Evolutionary conservation across 1,140 invertebrate species (phyloP), one percentile per base, ranked within the genome.

Genomic region (Lerema accius): DNA sequence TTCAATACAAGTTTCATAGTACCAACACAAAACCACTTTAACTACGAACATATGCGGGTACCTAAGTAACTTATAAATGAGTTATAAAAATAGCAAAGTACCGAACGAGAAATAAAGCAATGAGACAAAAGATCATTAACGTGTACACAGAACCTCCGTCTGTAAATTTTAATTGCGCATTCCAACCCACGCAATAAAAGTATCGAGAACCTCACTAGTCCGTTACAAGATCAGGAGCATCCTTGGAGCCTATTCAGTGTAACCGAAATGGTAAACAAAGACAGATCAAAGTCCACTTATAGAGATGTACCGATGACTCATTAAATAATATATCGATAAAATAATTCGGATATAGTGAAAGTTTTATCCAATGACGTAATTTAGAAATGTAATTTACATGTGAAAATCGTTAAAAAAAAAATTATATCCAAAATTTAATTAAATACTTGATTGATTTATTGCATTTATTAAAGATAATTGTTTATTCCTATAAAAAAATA

Each of bases 191-290:
- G 40, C 40, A 17, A 45, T 40, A 32, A 32, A 55, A 23, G 13
- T 11, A 10, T 6, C 28, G 28, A 11, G 16, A 19, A 43, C 53
- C 43, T 45, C 53, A 56, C 40, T 56, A 56, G 43, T 56, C 61
- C 59, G 51, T 69, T 65, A 55, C 55, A 40, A 50, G 48, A 49
- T 55, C 37, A 62, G 50, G 59, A 40, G 16, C 37, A 49, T 63
- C 61, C 65, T 66, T 63, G 69, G 61, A 28, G 55, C 46, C 58
- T 67, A 69, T 71, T 71, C 49, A 68, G 65, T 71, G 51, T 63
- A 69, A 46, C 40, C 53, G 35, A 67, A 68, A 70, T 69, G 55
- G 65, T 73, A 76, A 76, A 76, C 70, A 76, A 73, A 70, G 63
- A 23, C 60, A 6, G 72, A 71, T 53, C 71, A 73, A 69, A 76